Conservation (phyloP, 2,113 vertebrate species). For the Seriola aureovittata region DNA sequence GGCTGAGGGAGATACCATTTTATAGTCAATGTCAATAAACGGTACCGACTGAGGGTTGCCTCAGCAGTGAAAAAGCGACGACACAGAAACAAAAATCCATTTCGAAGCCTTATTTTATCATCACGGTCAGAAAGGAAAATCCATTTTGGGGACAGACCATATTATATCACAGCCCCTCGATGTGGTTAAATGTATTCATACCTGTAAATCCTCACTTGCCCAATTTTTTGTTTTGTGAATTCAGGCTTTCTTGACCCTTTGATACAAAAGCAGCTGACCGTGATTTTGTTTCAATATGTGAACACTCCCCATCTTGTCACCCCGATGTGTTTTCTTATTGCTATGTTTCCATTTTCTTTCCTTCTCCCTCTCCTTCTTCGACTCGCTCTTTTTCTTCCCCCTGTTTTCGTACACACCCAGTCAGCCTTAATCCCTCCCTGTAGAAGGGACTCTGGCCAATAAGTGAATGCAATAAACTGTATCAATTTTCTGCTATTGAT, state of each 20-base stretch:
- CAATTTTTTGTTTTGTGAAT: conserved; percentile 49
- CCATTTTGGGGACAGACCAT: conserved; percentile 67
- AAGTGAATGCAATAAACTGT: conserved; percentile 76
- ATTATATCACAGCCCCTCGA: conserved; percentile 60
- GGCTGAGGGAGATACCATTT: conserved; percentile 74
- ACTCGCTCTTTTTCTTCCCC: conserved; percentile 54
- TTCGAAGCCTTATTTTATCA: conserved; percentile 76
- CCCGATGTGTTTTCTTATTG: conserved; percentile 65
- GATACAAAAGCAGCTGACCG: conserved; percentile 39
- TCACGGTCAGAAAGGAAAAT: conserved; percentile 66
- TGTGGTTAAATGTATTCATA: conserved; percentile 62
- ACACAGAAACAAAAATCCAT: conserved; percentile 73
- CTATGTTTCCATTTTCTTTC: conserved; percentile 77
- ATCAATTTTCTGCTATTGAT: conserved; percentile 77
- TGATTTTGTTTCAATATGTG: conserved; percentile 22
- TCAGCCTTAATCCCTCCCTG: conserved; percentile 80
- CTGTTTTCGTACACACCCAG: conserved; percentile 82
- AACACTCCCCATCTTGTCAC: conserved; percentile 57
- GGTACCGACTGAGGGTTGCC: conserved; percentile 56
- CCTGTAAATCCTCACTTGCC: conserved; percentile 56
- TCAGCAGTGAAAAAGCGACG: conserved; percentile 64
- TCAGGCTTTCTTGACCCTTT: conserved; percentile 47
- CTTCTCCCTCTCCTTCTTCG: conserved; percentile 62
- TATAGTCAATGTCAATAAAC: conserved; percentile 74
- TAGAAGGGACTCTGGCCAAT: conserved; percentile 70